Evolutionary conservation across 2,797 vertebrate genomes (phyloP).

Genomic region (Micrastur ruficollis): DNA sequence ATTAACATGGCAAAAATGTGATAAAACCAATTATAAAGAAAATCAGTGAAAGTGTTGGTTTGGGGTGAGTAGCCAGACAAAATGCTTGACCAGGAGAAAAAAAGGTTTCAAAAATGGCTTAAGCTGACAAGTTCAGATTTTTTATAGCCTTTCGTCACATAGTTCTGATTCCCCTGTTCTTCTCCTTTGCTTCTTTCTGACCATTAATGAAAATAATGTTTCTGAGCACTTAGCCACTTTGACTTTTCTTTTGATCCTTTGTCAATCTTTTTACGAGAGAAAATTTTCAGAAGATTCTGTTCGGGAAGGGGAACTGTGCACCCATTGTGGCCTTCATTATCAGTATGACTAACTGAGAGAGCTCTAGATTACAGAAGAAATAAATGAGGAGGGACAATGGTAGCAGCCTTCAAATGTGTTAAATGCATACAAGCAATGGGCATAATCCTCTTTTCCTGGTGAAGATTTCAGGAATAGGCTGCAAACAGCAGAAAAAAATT

Average conservation of each 20-base stretch:
- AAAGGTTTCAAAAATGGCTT: background rate
- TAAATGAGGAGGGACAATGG: background rate
- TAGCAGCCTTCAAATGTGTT: background rate
- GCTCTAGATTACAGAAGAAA: background rate
- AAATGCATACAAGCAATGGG: background rate
- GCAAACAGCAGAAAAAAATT: background rate
- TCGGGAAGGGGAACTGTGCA: background rate
- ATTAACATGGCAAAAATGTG: background rate
- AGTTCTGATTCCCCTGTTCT: background rate
- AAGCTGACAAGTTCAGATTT: background rate
- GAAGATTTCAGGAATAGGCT: background rate
- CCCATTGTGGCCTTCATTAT: background rate
- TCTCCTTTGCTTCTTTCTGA: background rate
- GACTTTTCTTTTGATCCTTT: background rate
- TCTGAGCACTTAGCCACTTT: background rate
- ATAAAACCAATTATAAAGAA: background rate
- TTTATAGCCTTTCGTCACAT: background rate
- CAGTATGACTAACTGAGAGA: background rate
- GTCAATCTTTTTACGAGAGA: background rate
- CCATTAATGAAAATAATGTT: background rate
- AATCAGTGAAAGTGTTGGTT: background rate
- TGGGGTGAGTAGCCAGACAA: background rate
- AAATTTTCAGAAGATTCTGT: background rate
- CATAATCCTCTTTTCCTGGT: background rate
- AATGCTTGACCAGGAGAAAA: background rate